These are phyloP conservation scores for Phyllotis vaccarum DNA, from an alignment of 2,797 vertebrate genomes.

Conservation along the genomic window DNA sequence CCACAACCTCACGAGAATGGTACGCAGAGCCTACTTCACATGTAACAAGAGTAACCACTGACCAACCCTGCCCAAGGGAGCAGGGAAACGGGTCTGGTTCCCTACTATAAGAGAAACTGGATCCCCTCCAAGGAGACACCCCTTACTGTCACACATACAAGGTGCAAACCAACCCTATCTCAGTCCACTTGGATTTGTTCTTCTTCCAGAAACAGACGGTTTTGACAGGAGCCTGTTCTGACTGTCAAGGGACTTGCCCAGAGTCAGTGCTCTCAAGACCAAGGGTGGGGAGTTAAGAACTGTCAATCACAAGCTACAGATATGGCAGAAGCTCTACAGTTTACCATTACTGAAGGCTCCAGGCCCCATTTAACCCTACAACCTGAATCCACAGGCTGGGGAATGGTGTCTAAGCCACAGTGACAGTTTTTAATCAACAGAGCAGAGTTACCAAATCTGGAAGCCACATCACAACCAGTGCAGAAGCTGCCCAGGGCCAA, in stretches of 20 bases:
- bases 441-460: neutral
- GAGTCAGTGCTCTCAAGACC: neutral
- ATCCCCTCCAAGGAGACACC: neutral
- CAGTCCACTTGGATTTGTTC: neutral
- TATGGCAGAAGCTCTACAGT: neutral
- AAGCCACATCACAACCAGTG: neutral
- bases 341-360: neutral
- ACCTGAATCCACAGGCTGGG: neutral
- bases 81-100: neutral
- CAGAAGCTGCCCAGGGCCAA: neutral
- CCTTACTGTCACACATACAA: neutral
- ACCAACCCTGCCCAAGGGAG: fast-evolving
- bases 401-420: neutral
- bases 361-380: neutral
- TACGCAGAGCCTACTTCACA: neutral
- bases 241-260: neutral
- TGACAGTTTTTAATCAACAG: neutral
- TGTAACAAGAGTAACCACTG: neutral
- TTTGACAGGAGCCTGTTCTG: neutral
- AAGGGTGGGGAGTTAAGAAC: neutral
- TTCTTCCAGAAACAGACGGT: neutral
- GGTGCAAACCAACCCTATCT: neutral
- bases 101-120: neutral
- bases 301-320: neutral
- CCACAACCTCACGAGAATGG: neutral